Evolutionary conservation across 2,113 vertebrate species (phyloP), one percentile per base, ranked within the genome.

Genomic region (Isichthys henryi): DNA sequence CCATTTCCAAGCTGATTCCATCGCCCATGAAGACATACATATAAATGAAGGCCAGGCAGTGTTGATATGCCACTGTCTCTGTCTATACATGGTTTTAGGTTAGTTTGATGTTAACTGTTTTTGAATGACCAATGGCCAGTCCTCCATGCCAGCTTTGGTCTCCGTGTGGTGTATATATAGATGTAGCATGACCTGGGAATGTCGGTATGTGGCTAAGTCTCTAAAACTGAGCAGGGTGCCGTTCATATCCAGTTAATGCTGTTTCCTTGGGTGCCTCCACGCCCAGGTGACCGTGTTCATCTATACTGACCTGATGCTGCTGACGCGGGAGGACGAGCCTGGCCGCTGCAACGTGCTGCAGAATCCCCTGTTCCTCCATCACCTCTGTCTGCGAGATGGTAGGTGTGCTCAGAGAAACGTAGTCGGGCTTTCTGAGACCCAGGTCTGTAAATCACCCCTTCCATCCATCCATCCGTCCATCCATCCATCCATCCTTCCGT

Each of bases 231-330:
- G 39, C 45, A 45, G 43, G 23, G 82, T 83, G 5, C 80, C 35
- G 2, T 10, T 43, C 80, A 35, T 8, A n/a, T 45, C 52, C 19
- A 19, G 5, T 31, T 84, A 3, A 58, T 39, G 49, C 11, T 62
- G 21, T 35, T 19, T 23, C 5, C 19, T 90, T 88, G 83, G 89
- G 62, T 89, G 91, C 89, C 83, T 56, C 92, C 93, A 62, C 82
- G 87, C 90, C 0, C 94, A 98, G 98, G 97, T 97, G 89, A 98
- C 96, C 0, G 96, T 98, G 86, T 96, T 98, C 87, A 95, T 98
- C 92, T 99, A 98, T 93, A 97, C 94, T 0, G 98, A 98, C 90
- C 93, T 99, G 92, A 93, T 99, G 94, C 95, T 99, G 84, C 95
- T 99, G 91, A 98, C 97, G 88, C 97, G 97, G 93, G 97, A 98